Evolutionary conservation across 2,888 invertebrate genomes (phyloP).

Genomic region (Folsomia candida): DNA sequence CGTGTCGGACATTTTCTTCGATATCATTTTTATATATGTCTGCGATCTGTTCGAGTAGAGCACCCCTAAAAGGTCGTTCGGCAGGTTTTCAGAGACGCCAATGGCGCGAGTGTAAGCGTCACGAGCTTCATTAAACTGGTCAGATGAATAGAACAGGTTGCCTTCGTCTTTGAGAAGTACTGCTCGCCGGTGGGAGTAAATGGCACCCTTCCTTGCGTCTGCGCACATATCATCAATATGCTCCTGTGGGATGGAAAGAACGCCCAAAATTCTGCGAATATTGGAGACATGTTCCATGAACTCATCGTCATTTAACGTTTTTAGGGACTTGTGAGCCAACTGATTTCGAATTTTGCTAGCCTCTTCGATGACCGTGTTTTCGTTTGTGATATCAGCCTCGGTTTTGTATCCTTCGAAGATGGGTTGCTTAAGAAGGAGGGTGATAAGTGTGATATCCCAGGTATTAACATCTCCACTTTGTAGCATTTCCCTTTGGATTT

Average conservation of each 20-base stretch:
- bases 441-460: not conserved
- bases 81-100: not conserved
- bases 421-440: not conserved
- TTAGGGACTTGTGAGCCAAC: not conserved
- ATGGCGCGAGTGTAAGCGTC: not conserved
- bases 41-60: not conserved
- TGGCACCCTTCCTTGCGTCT: not conserved
- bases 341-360: not conserved
- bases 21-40: not conserved
- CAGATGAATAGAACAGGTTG: not conserved
- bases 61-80: not conserved
- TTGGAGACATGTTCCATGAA: not conserved
- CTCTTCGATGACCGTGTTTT: not conserved
- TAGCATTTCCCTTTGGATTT: not conserved
- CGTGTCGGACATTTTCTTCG: not conserved
- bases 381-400: not conserved
- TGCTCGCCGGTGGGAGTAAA: not conserved
- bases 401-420: not conserved
- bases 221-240: not conserved
- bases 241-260: not conserved
- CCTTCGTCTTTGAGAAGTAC: not conserved
- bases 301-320: not conserved
- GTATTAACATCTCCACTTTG: not conserved
- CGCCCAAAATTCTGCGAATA: not conserved
- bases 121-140: not conserved